A percentile compares a stretch with the other conserved stretches of the same genome.
Conservation (phyloP, 1,140 invertebrate species). For the Oscheius sp. region DNA sequence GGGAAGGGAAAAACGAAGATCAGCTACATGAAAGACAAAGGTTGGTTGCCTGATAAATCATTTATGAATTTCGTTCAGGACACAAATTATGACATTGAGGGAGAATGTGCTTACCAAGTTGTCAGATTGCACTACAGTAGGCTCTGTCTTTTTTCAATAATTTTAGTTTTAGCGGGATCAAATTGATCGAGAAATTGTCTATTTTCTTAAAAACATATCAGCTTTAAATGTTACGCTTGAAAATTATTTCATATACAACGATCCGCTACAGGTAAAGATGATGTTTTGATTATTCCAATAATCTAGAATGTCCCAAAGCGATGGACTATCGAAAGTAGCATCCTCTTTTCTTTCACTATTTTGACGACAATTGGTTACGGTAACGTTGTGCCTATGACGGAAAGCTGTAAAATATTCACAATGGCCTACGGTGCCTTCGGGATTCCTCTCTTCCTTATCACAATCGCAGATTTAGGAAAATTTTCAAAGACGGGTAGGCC, state of each 20-base stretch:
- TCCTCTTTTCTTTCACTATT: conserved; percentile 55
- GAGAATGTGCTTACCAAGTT: conserved; percentile 6
- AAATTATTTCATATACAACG: conserved; percentile 48
- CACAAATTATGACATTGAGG: conserved; percentile 17
- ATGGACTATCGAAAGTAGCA: conserved; percentile 50
- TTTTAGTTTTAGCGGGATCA: conserved; percentile 39
- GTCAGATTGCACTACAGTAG: not conserved
- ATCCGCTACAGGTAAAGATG: conserved; percentile 18
- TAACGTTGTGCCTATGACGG: conserved; percentile 52
- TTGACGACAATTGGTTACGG: conserved; percentile 55
- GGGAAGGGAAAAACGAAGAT: conserved; percentile 49
- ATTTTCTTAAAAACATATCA: conserved; percentile 50
- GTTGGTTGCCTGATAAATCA: not conserved
- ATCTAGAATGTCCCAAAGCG: conserved; percentile 41
- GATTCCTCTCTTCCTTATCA: conserved; percentile 55
- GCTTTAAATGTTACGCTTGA: conserved; percentile 45
- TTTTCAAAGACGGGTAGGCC: conserved; percentile 55
- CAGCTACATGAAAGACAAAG: conserved; percentile 43
- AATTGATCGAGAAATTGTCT: conserved; percentile 40
- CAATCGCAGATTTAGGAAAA: conserved; percentile 55
- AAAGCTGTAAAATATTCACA: conserved; percentile 51
- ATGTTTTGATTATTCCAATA: not conserved
- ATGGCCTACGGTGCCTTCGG: conserved; percentile 57
- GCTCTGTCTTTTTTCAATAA: not conserved
- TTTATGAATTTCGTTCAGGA: conserved; percentile 12